phyloP scores from a whole-genome alignment of 2,888 invertebrate species.

The Hololepta plana region DNA sequence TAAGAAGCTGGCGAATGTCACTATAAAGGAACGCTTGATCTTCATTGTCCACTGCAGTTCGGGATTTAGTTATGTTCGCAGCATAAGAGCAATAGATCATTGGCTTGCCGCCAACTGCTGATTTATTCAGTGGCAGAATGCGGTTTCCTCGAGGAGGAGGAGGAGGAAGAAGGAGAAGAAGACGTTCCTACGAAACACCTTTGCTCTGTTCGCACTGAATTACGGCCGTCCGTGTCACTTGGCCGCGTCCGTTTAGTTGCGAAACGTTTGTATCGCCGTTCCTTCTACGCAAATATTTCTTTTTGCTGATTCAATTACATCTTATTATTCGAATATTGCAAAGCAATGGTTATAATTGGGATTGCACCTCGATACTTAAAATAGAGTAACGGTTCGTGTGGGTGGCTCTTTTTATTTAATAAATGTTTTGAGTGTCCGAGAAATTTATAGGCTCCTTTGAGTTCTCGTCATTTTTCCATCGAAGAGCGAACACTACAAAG shows the following conservation, averaged over 20 bases:
- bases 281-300: too few relatives aligned
- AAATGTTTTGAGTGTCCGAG: too few relatives aligned
- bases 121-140: slow-evolving; percentile 22
- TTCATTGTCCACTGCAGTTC: too few relatives aligned
- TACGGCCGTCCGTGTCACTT: slow-evolving; percentile 21
- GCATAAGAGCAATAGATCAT: too few relatives aligned
- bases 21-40: too few relatives aligned
- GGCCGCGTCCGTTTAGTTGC: slow-evolving; percentile 23
- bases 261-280: slow-evolving; percentile 24
- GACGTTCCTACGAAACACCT: slow-evolving; percentile 25
- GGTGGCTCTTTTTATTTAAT: slow-evolving; percentile 14
- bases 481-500: too few relatives aligned
- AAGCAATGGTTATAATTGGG: slow-evolving; percentile 22
- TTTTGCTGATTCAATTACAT: slow-evolving; percentile 1
- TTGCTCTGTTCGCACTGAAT: slow-evolving; percentile 18
- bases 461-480: too few relatives aligned
- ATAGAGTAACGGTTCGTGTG: slow-evolving; percentile 13
- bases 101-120: slow-evolving; percentile 19
- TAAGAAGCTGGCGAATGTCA: too few relatives aligned
- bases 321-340: too few relatives aligned
- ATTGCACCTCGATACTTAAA: slow-evolving; percentile 17
- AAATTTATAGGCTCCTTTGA: too few relatives aligned
- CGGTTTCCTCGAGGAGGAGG: slow-evolving; percentile 21
- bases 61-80: too few relatives aligned
- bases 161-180: too few relatives aligned